Base-by-base conservation (phyloP, 2,113 vertebrate genomes). In the Xerus inauris region DNA sequence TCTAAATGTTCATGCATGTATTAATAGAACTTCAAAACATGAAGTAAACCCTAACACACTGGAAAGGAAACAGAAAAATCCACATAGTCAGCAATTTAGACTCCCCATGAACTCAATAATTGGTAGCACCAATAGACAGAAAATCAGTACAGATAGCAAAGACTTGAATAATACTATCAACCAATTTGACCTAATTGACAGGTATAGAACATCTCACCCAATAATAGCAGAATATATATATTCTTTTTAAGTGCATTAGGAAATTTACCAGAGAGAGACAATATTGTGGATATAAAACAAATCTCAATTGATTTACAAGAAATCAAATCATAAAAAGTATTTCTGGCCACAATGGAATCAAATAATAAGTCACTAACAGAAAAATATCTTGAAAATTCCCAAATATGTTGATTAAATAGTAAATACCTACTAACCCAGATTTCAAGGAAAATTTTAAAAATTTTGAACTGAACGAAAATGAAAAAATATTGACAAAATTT, bases 401-500 rank as follows among this genome's bases (percentile, higher is more conserved):
- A 82, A 91, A 82, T 82, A 91, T 59, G 83, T 91, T 32, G 22
- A 91, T 16, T 40, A 77, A 45, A 54, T 83, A 76, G 84, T 16
- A 83, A 83, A 73, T 30, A 69, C n/a, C 86, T 76, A 94, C 26
- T 82, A 69, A 91, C 30, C 8, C 9, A 72, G 30, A 72, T 8
- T 59, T 72, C 51, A 72, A 26, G 49, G 24, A 73, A 28, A 83
- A 92, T 28, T 57, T 38, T 47, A 14, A 5, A 94, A 85, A 90
- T 42, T 77, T 24, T 62, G 26, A 79, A 49, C 59, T 40, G 16
- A 35, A 81, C 65, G 65, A 75, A 84, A 90, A 49, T 79, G 26
- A 85, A 79, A 76, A 84, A 17, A 47, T 10, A 75, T 13, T 35
- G 42, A 40, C 57, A 59, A 73, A 67, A 67, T 83, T 64, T 83